Evolutionary conservation across 2,113 vertebrate species (phyloP), one percentile per base, ranked within the genome.

Genomic region (Cavia aperea): DNA sequence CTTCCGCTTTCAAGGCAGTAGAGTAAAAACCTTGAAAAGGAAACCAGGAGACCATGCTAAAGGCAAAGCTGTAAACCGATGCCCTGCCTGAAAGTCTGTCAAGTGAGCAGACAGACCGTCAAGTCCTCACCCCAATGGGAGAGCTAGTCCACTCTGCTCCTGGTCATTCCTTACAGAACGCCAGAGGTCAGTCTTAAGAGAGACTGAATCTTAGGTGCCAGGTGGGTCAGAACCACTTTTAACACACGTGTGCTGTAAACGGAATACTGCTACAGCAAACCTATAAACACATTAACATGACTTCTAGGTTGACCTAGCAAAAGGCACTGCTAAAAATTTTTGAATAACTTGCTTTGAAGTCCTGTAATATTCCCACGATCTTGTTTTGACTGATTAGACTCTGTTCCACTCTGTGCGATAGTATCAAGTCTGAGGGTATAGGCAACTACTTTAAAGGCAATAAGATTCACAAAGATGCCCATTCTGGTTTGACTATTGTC

Each of bases 1-100:
- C 62, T 86, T 86, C 43, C 6, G 49, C 43, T 81, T 43, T 94
- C 72, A 88, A 92, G 81, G 91, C 56, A 46, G 19, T 89, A 88
- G 26, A 70, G 49, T n/a, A 26, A 88, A 88, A 58, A 56, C 26
- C 62, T 10, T 7, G 26, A 75, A 75, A 33, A 49, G 29, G 19
- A 83, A n/a, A 49, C 5, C 31, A 26, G 91, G 83, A 68, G 70
- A 83, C 12, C 26, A 81, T 31, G n/a, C 31, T 43, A 33, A 29
- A 85, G 2, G 24, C 54, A 26, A 91, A 46, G 49, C 16, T 79
- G 54, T 79, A 95, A 29, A 60, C 39, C 73, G 49, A 83, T 1
- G 24, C 11, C 29, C 13, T 29, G 19, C 81, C 11, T 70, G 36
- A 58, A 72, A 62, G 43, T 81, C 68, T 77, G 5, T 63, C 29